Base-by-base conservation (phyloP, 2,888 invertebrate species). In the Arrhopalites spinosus region DNA sequence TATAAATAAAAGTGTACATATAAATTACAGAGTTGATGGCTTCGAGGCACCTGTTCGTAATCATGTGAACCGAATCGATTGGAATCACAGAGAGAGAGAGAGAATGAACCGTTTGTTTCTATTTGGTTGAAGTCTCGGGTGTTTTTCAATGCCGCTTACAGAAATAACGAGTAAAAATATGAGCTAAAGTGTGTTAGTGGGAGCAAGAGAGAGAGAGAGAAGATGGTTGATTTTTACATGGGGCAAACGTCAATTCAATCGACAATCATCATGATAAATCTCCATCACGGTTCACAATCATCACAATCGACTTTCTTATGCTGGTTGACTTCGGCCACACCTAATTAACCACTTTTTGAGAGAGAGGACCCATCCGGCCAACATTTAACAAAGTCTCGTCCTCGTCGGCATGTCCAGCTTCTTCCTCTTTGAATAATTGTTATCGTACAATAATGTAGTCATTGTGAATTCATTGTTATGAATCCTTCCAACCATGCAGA, bases 221-320 rank as follows among this genome's bases (percentile, higher is more conserved):
- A 50, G 36, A 36, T 11, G 36, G 36, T 36, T 11, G 36, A 11
- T 36, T 11, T 36, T 36, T 36, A 17, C 8, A 11, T 50, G 15
- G 50, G 20, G 20, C 50, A 50, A 50, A 50, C 50, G 50, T 20
- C 50, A 53, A n/a, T n/a, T 47, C 47, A 47, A 53, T 53, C 61
- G 47, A 63, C 72, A 72, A 72, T 72, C 72, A 72, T 63, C 72
- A 63, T 72, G 72, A 72, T 72, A 72, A 72, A 72, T 72, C 43
- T 66, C 66, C 72, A 72, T 63, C 47, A 45, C 66, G 63, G 71
- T 72, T 72, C 72, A 72, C 72, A 45, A 29, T 68, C 68, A 30
- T 30, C 36, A 64, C 30, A 43, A 30, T 43, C 43, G 13, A 64
- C 36, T n/a, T 53, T 20, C 53, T 53, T 23, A 53, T 53, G n/a